These are phyloP conservation scores for Scaptomyza caliginosa DNA, from an alignment of 2,888 invertebrate genomes.

Conservation along the genomic window DNA sequence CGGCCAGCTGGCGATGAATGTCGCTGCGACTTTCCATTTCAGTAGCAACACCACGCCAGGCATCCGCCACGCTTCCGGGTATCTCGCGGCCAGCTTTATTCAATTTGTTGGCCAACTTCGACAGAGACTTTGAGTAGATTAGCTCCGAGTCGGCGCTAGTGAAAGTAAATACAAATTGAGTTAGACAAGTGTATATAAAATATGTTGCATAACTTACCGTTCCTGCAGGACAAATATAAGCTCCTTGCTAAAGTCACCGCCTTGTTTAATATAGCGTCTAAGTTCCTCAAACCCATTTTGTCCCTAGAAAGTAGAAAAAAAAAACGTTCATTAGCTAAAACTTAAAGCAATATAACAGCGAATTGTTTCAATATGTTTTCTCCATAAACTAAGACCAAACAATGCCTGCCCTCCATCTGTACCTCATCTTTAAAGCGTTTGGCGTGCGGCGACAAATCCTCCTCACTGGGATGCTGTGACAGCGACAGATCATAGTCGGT, in stretches of 20 bases:
- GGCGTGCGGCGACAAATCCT: conserved; percentile 75
- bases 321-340: too few relatives aligned
- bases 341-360: background rate
- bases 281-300: conserved; percentile 97
- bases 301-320: conserved; percentile 86
- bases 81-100: conserved; percentile 92
- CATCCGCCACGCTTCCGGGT: conserved; percentile 92
- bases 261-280: conserved; percentile 95
- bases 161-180: background rate
- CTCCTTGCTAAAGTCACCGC: conserved; percentile 97
- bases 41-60: conserved; percentile 95
- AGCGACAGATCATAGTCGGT: conserved; percentile 67
- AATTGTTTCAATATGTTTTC: background rate
- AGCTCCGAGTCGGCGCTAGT: conserved; percentile 94
- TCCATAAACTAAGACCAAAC: conserved; percentile 21
- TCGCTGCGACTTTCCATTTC: conserved; percentile 97
- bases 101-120: conserved; percentile 93
- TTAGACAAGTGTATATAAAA: too few relatives aligned
- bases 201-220: conserved; percentile 87
- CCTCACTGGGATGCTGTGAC: conserved; percentile 67
- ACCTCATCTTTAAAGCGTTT: conserved; percentile 80
- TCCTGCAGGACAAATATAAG: conserved; percentile 94
- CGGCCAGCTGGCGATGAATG: conserved; percentile 92
- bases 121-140: conserved; percentile 94
- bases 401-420: conserved; percentile 34